Percentiles rank a stretch among this genome's conserved stretches.
phyloP scores from a whole-genome alignment of 2,888 invertebrate genomes.

The Biston stratarius region DNA sequence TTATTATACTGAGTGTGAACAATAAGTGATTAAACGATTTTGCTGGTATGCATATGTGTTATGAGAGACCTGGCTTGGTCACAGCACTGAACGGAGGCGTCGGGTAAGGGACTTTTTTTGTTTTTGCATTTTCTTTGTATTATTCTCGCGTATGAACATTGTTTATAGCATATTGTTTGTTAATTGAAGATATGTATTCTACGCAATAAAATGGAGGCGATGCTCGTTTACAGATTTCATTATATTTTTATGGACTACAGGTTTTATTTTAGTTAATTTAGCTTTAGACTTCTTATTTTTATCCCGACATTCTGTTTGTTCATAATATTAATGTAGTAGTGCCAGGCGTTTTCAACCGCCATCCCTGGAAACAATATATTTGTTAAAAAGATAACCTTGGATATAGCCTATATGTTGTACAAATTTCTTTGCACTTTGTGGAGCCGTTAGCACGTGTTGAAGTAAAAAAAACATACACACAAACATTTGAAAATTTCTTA shows the following conservation, averaged over 20 bases:
- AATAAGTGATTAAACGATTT: constrained; percentile 63
- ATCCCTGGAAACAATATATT: too few relatives aligned
- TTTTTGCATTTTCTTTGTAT: constrained; percentile 19
- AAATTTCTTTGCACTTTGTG: too few relatives aligned
- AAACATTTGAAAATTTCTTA: too few relatives aligned
- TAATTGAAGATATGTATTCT: constrained; percentile 28
- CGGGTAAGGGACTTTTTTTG: constrained; percentile 66
- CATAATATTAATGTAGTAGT: background rate
- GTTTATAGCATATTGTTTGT: constrained; percentile 38
- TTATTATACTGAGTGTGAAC: constrained; percentile 55
- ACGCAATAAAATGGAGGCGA: constrained; percentile 17
- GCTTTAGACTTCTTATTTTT: background rate
- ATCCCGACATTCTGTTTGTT: background rate
- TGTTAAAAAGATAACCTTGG: too few relatives aligned
- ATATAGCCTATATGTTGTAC: too few relatives aligned
- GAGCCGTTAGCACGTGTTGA: too few relatives aligned
- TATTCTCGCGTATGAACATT: constrained; percentile 23
- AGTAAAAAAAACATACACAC: too few relatives aligned
- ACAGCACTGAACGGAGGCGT: constrained; percentile 80
- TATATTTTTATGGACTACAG: constrained; percentile 23
- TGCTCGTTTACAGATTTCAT: constrained; percentile 21
- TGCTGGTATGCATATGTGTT: constrained; percentile 84
- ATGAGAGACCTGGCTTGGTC: constrained; percentile 81
- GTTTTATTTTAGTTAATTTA: constrained; percentile 10
- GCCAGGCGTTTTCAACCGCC: too few relatives aligned